Conservation (phyloP, 2,113 vertebrate genomes). For the Salvator merianae region DNA sequence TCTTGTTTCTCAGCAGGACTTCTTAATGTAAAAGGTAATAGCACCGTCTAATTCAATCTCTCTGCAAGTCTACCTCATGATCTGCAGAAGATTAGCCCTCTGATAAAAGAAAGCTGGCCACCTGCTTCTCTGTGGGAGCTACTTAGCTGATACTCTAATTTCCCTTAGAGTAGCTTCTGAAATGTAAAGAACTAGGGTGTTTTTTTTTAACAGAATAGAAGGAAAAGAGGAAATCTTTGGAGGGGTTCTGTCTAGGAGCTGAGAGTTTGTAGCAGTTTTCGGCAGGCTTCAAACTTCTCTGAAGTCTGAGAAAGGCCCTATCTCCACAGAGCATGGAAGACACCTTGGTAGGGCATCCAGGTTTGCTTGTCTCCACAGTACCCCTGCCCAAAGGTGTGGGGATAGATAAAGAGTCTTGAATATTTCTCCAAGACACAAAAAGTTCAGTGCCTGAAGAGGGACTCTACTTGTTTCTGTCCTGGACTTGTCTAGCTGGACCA, state of each 20-base stretch:
- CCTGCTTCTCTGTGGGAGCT: constrained; percentile 15
- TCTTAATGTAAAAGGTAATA: constrained; percentile 3
- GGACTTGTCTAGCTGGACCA: no score
- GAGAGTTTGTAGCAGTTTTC: neutral
- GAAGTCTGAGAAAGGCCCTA: neutral
- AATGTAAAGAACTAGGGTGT: neutral
- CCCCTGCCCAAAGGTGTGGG: no score
- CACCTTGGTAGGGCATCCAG: no score
- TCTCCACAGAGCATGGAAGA: no score
- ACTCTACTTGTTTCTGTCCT: no score
- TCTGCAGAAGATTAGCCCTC: neutral
- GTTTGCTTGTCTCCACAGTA: no score
- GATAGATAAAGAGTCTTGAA: no score
- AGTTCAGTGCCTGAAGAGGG: no score
- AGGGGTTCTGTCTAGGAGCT: neutral
- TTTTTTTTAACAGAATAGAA: neutral
- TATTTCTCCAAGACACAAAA: no score
- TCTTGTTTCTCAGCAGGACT: constrained; percentile 1
- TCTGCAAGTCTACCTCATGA: constrained; percentile 4
- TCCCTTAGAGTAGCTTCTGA: neutral
- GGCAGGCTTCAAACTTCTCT: constrained; percentile 14
- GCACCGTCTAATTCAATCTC: neutral
- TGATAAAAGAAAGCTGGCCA: constrained; percentile 14
- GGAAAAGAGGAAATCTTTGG: neutral
- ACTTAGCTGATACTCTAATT: constrained; percentile 2